phyloP scores from a whole-genome alignment of 2,888 invertebrate genomes.

The Priapulus caudatus region DNA sequence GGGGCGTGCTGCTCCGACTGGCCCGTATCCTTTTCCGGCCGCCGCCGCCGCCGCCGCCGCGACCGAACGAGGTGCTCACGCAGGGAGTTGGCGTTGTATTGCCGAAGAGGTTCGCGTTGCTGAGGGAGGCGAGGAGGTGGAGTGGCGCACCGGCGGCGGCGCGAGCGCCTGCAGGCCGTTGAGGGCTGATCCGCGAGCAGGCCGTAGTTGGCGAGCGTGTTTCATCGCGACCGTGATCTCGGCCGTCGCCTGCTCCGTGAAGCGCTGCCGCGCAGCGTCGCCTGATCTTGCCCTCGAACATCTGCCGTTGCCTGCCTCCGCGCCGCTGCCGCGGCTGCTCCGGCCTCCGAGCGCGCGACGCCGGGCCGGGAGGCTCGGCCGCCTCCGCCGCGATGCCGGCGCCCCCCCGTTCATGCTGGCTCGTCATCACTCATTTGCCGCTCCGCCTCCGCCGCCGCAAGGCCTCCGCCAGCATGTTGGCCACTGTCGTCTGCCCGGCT shows the following conservation, averaged over 20 bases:
- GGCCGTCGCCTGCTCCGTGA: slow-evolving; percentile 71
- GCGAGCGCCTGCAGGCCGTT: slow-evolving; percentile 57
- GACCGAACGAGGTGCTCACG: background rate
- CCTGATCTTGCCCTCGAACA: slow-evolving; percentile 75
- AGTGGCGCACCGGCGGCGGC: slow-evolving; percentile 48
- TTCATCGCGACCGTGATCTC: slow-evolving; percentile 82
- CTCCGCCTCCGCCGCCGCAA: slow-evolving; percentile 19
- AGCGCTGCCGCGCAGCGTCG: slow-evolving; percentile 71
- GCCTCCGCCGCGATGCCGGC: slow-evolving; percentile 33
- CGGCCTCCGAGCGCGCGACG: slow-evolving; percentile 56
- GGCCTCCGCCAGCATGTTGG: background rate
- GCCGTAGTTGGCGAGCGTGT: slow-evolving; percentile 79
- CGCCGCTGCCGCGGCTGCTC: slow-evolving; percentile 35
- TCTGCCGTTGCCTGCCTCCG: slow-evolving; percentile 48
- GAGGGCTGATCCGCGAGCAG: slow-evolving; percentile 68
- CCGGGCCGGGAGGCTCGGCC: slow-evolving; percentile 51
- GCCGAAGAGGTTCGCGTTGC: slow-evolving; percentile 49
- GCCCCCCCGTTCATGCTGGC: slow-evolving; percentile 43
- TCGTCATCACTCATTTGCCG: slow-evolving; percentile 29
- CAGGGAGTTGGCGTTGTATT: slow-evolving; percentile 70
- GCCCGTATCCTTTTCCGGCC: background rate
- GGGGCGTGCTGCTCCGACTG: background rate
- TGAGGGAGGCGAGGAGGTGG: slow-evolving; percentile 15
- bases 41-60: too few relatives aligned
- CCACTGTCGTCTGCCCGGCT: slow-evolving; percentile 45